Conservation (phyloP, 2,888 invertebrate species). For the Papilio elwesi region DNA sequence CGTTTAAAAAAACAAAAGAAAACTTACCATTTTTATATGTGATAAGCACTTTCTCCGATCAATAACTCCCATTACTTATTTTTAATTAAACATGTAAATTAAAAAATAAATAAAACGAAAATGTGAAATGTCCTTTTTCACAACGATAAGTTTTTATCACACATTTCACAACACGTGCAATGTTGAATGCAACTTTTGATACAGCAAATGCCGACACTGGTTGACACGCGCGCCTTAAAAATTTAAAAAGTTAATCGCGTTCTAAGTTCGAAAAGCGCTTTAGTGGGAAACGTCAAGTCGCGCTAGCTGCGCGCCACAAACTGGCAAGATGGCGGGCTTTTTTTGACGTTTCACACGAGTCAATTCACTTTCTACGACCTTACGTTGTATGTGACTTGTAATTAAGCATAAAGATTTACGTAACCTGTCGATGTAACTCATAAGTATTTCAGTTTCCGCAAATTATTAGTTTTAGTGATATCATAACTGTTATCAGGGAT, state of each 20-base stretch:
- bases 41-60: constrained; percentile 66
- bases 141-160: constrained; percentile 69
- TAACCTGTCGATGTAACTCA: constrained; percentile 76
- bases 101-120: constrained; percentile 59
- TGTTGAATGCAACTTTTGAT: constrained; percentile 50
- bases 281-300: constrained; percentile 77
- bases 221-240: constrained; percentile 59
- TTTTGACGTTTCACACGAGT: constrained; percentile 83
- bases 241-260: constrained; percentile 59
- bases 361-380: constrained; percentile 85
- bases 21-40: constrained; percentile 75
- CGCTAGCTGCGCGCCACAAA: constrained; percentile 76
- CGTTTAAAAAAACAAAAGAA: constrained; percentile 41
- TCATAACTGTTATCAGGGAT: constrained; percentile 28
- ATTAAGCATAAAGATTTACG: constrained; percentile 81
- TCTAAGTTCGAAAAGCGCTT: constrained; percentile 64
- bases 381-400: constrained; percentile 80
- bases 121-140: constrained; percentile 53
- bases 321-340: constrained; percentile 81
- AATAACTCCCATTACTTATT: constrained; percentile 67
- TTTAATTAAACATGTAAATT: constrained; percentile 54
- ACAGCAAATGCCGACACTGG: constrained; percentile 60
- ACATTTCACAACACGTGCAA: constrained; percentile 68
- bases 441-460: constrained; percentile 67
- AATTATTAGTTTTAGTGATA: constrained; percentile 50